Conservation (phyloP, 1,140 invertebrate species). For the Asbolus verrucosus region DNA sequence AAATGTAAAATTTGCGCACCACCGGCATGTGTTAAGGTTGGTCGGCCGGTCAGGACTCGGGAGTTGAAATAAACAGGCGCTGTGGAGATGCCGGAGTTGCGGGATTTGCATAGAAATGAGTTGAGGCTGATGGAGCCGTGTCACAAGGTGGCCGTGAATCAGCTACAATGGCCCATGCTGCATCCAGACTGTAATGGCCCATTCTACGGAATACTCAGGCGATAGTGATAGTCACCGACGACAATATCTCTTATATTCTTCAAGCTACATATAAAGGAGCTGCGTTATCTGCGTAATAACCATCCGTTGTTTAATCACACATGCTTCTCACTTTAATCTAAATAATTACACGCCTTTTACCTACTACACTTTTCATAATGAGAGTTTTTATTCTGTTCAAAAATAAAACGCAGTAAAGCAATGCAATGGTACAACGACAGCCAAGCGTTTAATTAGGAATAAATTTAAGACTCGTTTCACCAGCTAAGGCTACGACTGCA, state of each 20-base stretch:
- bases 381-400: neutral
- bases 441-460: too few species aligned
- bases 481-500: too few species aligned
- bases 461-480: too few species aligned
- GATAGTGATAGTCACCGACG: slow-evolving; percentile 41
- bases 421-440: too few species aligned
- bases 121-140: slow-evolving; percentile 61
- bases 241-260: slow-evolving; percentile 41
- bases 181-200: slow-evolving; percentile 49
- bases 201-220: slow-evolving; percentile 34
- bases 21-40: neutral
- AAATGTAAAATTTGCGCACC: neutral
- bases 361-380: slow-evolving; percentile 16
- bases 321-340: slow-evolving; percentile 26
- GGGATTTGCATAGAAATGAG: slow-evolving; percentile 63
- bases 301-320: slow-evolving; percentile 33
- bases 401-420: neutral
- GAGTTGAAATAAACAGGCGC: slow-evolving; percentile 22
- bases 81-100: slow-evolving; percentile 30
- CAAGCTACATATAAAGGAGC: slow-evolving; percentile 25
- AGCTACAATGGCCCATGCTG: slow-evolving; percentile 54
- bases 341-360: slow-evolving; percentile 15
- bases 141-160: slow-evolving; percentile 64
- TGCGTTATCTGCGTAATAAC: slow-evolving; percentile 28
- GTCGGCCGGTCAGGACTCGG: slow-evolving; percentile 10